Base-by-base conservation (phyloP, 2,797 vertebrate species). In the Chloroceryle amazona region DNA sequence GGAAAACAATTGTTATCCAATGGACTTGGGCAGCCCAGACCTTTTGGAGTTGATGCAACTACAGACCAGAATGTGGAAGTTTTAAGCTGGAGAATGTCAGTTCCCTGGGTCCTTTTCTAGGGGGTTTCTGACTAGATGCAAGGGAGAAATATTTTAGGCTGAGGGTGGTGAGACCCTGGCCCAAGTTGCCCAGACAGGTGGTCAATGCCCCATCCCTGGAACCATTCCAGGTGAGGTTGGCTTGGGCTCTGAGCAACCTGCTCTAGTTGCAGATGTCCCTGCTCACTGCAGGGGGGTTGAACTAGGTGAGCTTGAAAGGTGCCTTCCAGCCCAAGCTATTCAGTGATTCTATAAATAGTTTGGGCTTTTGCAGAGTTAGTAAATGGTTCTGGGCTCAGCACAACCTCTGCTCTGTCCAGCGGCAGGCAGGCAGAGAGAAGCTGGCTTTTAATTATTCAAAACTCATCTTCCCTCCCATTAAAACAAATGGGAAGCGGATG, bases 371-470 rank as follows among this genome's bases (percentile, higher is more conserved):
- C 1, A 21, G 42, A 9, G 42, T 39, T 49, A 4, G 11, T 41
- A 47, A 67, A 26, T 6, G 4, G 22, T 2, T 41, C 55, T 54
- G 66, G 12, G 55, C n/a, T 89, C 14, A 2, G 66, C 82, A 46
- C 80, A 9, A 22, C 23, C 75, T 81, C 18, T 11, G 55, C 85
- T 89, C 86, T 5, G 20, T 28, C 80, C 90, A 80, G 51, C 6
- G 3, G 21, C 79, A 25, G 58, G 54, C 74, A 25, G 58, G 54
- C 75, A 68, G 80, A 67, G 71, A 85, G 67, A 71, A 88, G 70
- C 33, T 75, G 65, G 39, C 18, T 88, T 89, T 96, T 86, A 95
- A 96, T 96, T 94, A 96, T 96, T 96, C 96, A 95, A 17, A 96
- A 66, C 91, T 94, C 91, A 91, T 96, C 92, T 90, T 93, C 54